Evolutionary conservation across 2,888 invertebrate species (phyloP).

Genomic region (Agrochola circellaris): DNA sequence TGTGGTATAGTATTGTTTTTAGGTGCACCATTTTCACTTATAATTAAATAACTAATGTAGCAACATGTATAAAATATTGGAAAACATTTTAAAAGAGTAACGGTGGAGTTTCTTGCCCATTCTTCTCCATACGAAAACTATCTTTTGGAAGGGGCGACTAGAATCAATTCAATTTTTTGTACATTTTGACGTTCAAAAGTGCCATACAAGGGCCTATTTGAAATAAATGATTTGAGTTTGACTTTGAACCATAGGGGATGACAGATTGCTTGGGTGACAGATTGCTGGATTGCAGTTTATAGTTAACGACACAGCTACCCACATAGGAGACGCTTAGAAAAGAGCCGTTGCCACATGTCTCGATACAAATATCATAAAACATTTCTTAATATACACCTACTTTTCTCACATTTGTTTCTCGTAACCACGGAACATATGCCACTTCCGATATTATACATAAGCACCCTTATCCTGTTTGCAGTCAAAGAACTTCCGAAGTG

Average conservation of each 20-base stretch:
- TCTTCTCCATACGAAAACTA: no score
- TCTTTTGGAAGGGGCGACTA: no score
- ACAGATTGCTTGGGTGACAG: neutral
- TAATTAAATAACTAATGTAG: no score
- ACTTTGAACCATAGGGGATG: neutral
- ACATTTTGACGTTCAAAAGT: no score
- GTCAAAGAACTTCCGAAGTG: conserved; percentile 51
- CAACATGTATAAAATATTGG: no score
- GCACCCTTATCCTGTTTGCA: conserved; percentile 30
- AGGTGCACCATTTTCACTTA: no score
- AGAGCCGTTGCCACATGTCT: neutral
- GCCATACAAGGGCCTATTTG: no score
- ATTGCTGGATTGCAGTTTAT: neutral
- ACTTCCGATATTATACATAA: conserved; percentile 50
- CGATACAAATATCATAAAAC: conserved; percentile 11
- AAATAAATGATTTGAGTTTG: no score
- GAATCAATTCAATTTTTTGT: no score
- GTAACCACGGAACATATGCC: conserved; percentile 48
- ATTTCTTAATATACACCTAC: conserved; percentile 9
- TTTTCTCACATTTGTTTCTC: conserved; percentile 43
- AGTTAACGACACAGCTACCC: neutral
- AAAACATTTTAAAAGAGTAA: no score
- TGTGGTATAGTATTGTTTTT: no score
- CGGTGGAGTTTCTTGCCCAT: no score
- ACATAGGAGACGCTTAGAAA: neutral